Percentiles rank a stretch among this genome's conserved stretches.
These are phyloP conservation scores for Ganaspis sp. DNA, from an alignment of 1,140 invertebrate genomes.

Conservation along the genomic window DNA sequence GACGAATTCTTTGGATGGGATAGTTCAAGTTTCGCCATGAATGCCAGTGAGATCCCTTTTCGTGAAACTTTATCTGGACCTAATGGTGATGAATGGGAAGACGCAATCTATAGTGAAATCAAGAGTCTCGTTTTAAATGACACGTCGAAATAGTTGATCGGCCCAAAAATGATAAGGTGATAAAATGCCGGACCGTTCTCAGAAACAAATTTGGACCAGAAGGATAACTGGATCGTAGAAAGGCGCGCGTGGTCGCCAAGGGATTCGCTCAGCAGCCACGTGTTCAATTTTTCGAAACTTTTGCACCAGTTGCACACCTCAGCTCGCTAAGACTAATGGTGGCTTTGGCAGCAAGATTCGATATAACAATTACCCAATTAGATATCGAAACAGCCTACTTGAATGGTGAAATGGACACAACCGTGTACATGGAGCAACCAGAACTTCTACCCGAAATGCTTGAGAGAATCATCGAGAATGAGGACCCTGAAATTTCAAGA, in stretches of 20 bases:
- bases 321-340: conserved; percentile 15
- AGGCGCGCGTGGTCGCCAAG: conserved; percentile 23
- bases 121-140: conserved; percentile 38
- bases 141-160: conserved; percentile 39
- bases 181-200: too few species aligned
- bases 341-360: not conserved
- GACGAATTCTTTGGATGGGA: too few species aligned
- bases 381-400: too few species aligned
- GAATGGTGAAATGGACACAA: too few species aligned
- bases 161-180: too few species aligned
- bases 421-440: too few species aligned
- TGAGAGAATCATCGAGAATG: too few species aligned
- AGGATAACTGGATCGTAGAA: conserved; percentile 36
- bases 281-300: not conserved
- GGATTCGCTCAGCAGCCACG: not conserved
- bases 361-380: not conserved
- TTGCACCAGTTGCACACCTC: too few species aligned
- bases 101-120: conserved; percentile 39
- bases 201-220: too few species aligned
- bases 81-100: conserved; percentile 35
- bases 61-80: conserved; percentile 35
- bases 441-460: too few species aligned
- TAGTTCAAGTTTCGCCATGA: conserved; percentile 15
- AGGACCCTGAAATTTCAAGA: too few species aligned
- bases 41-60: conserved; percentile 39